A percentile compares a stretch with the other conserved stretches of the same genome.
phyloP scores from a whole-genome alignment of 1,140 invertebrate species.

The Panagrolaimus sp. region DNA sequence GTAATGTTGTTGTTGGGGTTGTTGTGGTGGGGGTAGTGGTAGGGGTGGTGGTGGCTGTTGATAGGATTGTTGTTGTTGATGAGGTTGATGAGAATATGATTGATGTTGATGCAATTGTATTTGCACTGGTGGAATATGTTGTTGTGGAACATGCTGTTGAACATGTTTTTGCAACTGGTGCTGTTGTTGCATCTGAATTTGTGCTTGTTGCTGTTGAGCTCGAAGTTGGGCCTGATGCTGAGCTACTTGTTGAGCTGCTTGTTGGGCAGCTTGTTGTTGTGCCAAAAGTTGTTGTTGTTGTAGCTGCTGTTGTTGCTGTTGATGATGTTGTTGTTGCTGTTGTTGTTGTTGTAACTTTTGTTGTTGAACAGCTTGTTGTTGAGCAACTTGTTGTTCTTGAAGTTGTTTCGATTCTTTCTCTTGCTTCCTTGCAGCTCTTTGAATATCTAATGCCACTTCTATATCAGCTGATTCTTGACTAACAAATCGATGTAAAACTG shows the following conservation, averaged over 20 bases:
- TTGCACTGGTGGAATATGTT: background rate
- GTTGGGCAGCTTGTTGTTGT: background rate
- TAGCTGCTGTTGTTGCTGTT: background rate
- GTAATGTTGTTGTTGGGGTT: no score
- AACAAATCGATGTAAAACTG: background rate
- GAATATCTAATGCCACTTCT: constrained; percentile 14
- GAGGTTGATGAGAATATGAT: no score
- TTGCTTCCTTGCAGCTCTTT: constrained; percentile 21
- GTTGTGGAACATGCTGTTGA: background rate
- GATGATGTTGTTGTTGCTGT: background rate
- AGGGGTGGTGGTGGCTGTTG: no score
- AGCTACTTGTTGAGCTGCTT: background rate
- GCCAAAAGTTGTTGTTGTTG: background rate
- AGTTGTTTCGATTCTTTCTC: constrained; percentile 4
- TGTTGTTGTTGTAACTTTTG: background rate
- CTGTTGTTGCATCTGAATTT: background rate
- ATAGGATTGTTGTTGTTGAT: no score
- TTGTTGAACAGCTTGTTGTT: background rate
- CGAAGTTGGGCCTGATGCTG: background rate
- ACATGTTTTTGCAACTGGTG: background rate
- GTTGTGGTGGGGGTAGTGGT: no score
- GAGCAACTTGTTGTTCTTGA: no score
- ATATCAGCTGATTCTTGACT: background rate
- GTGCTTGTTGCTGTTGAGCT: background rate
- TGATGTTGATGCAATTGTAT: no score